Conservation (phyloP, 2,888 invertebrate species). For the Vesta saturnalis region DNA sequence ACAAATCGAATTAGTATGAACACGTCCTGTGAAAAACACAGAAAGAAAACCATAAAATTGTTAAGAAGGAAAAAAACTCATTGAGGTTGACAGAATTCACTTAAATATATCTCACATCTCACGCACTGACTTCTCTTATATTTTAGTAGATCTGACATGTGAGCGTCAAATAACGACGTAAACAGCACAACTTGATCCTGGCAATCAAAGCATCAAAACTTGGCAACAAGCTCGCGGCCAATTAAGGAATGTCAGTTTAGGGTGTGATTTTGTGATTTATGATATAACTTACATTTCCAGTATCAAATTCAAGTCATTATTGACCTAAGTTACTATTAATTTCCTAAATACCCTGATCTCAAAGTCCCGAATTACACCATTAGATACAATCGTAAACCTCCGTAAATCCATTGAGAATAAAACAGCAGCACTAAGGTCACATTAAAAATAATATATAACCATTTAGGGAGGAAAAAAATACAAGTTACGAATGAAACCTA, state of each 20-base stretch:
- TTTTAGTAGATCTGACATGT: conserved; percentile 25
- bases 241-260: conserved; percentile 37
- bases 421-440: neutral
- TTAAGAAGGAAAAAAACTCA: neutral
- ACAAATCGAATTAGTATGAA: too few relatives aligned
- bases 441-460: neutral
- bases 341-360: conserved; percentile 32
- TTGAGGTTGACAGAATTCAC: conserved; percentile 13
- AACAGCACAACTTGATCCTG: conserved; percentile 22
- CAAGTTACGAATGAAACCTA: neutral
- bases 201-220: conserved; percentile 38
- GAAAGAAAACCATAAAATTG: too few relatives aligned
- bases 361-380: neutral
- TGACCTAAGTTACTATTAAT: conserved; percentile 33
- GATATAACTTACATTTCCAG: conserved; percentile 21
- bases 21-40: too few relatives aligned
- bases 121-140: conserved; percentile 20
- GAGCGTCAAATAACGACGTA: conserved; percentile 23
- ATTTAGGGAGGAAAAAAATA: conserved; percentile 10
- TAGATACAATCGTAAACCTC: neutral
- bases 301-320: conserved; percentile 22
- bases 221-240: conserved; percentile 40
- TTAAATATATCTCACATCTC: conserved; percentile 16
- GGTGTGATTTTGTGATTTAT: conserved; percentile 35
- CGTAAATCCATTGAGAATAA: neutral